A percentile compares a stretch with the other conserved stretches of the same genome.
phyloP scores from a whole-genome alignment of 2,113 vertebrate genomes.

The Petrocephalus zakoni region DNA sequence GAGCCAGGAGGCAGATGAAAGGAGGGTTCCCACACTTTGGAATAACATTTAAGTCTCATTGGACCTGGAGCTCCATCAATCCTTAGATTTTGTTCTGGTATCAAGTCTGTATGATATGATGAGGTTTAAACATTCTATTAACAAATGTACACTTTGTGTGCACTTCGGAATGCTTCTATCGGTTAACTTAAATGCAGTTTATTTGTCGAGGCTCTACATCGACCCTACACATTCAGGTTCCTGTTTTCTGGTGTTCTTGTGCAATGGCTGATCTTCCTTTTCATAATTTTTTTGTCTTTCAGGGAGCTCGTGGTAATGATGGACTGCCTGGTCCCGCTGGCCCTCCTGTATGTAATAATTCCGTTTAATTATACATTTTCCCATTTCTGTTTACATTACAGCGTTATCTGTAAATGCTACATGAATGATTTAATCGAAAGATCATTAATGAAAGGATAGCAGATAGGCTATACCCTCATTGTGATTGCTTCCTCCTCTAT shows the following conservation, averaged over 20 bases:
- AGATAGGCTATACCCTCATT: background rate
- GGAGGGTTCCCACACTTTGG: background rate
- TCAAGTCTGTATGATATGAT: background rate
- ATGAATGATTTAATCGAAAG: background rate
- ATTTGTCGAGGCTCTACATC: background rate
- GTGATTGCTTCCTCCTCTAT: slow-evolving; percentile 26
- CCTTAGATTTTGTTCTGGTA: background rate
- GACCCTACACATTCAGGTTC: background rate
- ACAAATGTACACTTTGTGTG: background rate
- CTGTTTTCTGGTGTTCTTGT: background rate
- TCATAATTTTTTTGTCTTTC: slow-evolving; percentile 17
- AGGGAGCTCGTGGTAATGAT: slow-evolving; percentile 95
- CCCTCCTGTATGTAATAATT: slow-evolving; percentile 75
- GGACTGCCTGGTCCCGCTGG: slow-evolving; percentile 89
- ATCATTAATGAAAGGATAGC: background rate
- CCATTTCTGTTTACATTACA: background rate
- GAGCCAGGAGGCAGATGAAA: background rate
- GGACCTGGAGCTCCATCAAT: background rate
- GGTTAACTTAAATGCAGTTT: background rate
- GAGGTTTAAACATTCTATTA: background rate
- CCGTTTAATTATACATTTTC: background rate
- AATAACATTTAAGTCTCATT: background rate
- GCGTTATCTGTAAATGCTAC: background rate
- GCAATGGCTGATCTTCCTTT: background rate
- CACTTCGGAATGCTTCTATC: too few species aligned